Base-by-base conservation (phyloP, 2,113 vertebrate species). In the Lampris megalopsis region DNA sequence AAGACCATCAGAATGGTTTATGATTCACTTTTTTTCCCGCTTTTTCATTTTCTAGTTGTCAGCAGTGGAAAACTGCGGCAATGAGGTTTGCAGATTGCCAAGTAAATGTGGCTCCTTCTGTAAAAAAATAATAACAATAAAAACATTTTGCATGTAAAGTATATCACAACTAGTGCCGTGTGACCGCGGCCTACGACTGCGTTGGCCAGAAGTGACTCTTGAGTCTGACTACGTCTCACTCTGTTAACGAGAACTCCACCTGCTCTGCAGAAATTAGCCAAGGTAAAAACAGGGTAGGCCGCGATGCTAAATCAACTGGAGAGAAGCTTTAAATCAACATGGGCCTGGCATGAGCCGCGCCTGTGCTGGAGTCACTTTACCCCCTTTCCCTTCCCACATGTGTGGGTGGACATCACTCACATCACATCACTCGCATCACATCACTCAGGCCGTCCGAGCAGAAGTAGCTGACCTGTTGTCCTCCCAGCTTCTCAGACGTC, bases 401-500 rank as follows among this genome's bases (percentile, higher is more conserved):
- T 50, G 79, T 86, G 90, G 93, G 91, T 24, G 24, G 24, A 24
- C 24, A 24, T 24, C 24, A 24, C 24, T 24, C 24, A 24, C 24
- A 24, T 24, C 24, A 24, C 24, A 24, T 24, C 24, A 24, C 24
- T 24, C 24, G 24, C 24, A 24, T 24, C 88, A 79, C 86, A 88
- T 63, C 73, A 59, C 81, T 74, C 80, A 76, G 63, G 83, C 81
- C 64, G 71, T 65, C 77, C 71, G 63, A 71, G 47, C 68, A 61
- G 76, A 64, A 88, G 87, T 82, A 84, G 87, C 91, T 83, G 85
- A 24, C 24, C 86, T 92, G 88, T 90, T 94, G 24, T 93, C 85
- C 88, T 89, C 86, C 86, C 63, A 53, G 87, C 84, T 88, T 87
- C 67, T 62, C 71, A 68, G 68, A 86, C 83, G 86, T 77, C 94